Evolutionary conservation across 2,888 invertebrate genomes (phyloP), one percentile per base, ranked within the genome.

Genomic region (Lobophora halterata): DNA sequence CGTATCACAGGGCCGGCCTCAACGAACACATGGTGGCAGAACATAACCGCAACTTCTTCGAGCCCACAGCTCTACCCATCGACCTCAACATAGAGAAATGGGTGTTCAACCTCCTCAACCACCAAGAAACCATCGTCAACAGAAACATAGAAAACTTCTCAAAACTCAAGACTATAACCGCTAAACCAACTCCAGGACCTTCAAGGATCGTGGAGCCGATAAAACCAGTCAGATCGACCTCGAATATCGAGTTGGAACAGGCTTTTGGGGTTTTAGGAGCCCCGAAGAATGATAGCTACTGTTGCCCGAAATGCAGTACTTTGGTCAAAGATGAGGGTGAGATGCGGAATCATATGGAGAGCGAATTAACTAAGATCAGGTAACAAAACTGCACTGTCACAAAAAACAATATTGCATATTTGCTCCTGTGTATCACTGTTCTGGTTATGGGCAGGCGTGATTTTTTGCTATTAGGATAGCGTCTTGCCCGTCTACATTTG

Each of bases 1-100:
- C 89, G 1, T 89, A 90, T 48, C 90, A 89, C 52, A 86, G 80
- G 43, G 76, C 70, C 1, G 82, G 88, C 0, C 71, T 92, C 9
- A 67, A 77, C 11, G 88, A 88, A 1, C 92, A 93, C 58, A 88
- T 89, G 43, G 47, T 54, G 5, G 77, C 78, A 1, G 87, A 86
- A 27, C 91, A 91, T 52, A 49, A 57, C 4, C 56, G 72, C 2
- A 64, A 67, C 8, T 67, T 61, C 25, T 49, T 63, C 1, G 69
- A 78, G n/a, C 75, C 79, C 0, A 66, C 78, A 0, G 69, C 74
- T 25, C 62, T 90, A 5, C 74, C 87, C 1, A 60, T 71, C 0
- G 78, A 91, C 52, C 27, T 48, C 0, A 71, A 75, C 16, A 72
- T 89, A 1, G 91, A 91, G 59, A 73, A 67, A 16, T 91, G 90